Evolutionary conservation across 2,888 invertebrate species (phyloP).

Genomic region (Pyrocoelia pectoralis): DNA sequence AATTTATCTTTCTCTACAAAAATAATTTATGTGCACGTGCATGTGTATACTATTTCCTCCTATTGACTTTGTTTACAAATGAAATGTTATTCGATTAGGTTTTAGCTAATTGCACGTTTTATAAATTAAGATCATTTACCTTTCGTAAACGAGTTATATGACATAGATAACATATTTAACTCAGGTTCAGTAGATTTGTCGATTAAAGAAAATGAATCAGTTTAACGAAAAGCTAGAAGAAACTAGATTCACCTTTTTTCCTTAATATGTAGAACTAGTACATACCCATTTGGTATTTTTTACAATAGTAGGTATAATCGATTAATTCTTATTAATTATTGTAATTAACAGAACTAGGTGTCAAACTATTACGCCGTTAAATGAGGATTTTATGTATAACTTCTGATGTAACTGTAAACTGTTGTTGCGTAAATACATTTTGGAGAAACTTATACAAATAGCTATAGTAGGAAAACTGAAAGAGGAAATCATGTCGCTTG

Average conservation of each 20-base stretch:
- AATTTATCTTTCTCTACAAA: not conserved
- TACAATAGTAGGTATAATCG: not conserved
- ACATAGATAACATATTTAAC: not conserved
- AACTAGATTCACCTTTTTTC: not conserved
- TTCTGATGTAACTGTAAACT: not conserved
- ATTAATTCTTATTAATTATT: not conserved
- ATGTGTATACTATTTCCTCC: not conserved
- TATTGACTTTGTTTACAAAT: constrained; percentile 1
- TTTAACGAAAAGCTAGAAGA: not conserved
- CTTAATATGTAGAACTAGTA: not conserved
- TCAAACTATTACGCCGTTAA: not conserved
- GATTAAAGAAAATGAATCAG: not conserved
- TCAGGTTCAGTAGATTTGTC: not conserved
- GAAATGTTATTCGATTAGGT: not conserved
- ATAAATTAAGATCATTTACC: not conserved
- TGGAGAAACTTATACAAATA: not conserved
- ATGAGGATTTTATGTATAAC: not conserved
- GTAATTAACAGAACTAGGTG: not conserved
- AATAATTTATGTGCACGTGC: not conserved
- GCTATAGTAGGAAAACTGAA: not conserved
- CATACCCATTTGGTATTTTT: not conserved
- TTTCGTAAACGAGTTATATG: not conserved
- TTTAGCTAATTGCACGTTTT: not conserved
- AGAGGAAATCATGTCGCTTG: not conserved
- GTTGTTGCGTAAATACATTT: not conserved